A percentile compares a stretch with the other conserved stretches of the same genome.
These are phyloP conservation scores for Dicranocentrus wangi DNA, from an alignment of 2,888 invertebrate species.

Conservation along the genomic window DNA sequence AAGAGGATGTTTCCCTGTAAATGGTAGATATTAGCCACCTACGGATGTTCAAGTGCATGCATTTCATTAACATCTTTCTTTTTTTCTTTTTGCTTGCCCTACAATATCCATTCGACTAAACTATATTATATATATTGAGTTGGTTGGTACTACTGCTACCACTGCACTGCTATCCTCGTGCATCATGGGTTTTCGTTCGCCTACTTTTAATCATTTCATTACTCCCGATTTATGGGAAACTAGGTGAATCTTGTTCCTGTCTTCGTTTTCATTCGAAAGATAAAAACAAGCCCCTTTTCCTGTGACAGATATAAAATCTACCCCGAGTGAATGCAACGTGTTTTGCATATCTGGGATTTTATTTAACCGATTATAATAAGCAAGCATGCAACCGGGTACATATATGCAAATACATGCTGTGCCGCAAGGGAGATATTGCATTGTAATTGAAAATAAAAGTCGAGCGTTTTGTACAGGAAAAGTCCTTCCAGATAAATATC, in stretches of 20 bases:
- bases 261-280: conserved; percentile 26
- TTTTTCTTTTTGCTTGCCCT: too few relatives aligned
- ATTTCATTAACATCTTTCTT: too few relatives aligned
- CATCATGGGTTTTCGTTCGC: conserved; percentile 17
- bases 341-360: background rate
- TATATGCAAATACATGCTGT: background rate
- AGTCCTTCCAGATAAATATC: background rate
- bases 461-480: background rate
- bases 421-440: background rate
- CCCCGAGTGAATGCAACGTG: background rate
- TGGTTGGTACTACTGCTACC: too few relatives aligned
- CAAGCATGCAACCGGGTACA: too few relatives aligned
- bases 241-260: conserved; percentile 54
- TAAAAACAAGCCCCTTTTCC: background rate
- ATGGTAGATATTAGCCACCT: background rate
- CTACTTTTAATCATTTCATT: conserved; percentile 53
- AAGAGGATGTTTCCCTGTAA: background rate
- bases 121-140: too few relatives aligned
- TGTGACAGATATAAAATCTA: background rate
- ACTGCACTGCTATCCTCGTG: background rate
- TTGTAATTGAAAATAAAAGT: conserved; percentile 8
- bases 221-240: conserved; percentile 53
- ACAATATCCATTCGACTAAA: too few relatives aligned
- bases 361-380: too few relatives aligned
- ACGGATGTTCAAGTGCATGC: background rate